These are phyloP conservation scores for Coelinius sp. DNA, from an alignment of 2,888 invertebrate genomes.

Conservation along the genomic window DNA sequence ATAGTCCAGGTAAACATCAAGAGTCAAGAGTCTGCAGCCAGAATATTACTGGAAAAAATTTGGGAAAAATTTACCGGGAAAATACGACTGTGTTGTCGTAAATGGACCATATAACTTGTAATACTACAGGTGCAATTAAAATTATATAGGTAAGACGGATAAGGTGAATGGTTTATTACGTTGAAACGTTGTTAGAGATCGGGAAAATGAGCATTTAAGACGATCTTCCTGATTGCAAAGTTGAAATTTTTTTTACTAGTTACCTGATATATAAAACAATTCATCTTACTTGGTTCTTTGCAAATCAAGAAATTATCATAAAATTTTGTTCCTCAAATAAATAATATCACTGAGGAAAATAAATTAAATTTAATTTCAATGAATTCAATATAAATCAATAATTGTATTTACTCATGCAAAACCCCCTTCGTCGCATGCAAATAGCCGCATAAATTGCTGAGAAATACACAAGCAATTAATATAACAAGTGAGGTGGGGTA, in stretches of 20 bases:
- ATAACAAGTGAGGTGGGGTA: not conserved
- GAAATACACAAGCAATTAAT: conserved; percentile 1
- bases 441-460: not conserved
- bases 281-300: no score
- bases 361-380: not conserved
- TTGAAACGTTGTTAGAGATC: not conserved
- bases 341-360: not conserved
- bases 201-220: conserved; percentile 8
- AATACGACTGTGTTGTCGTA: not conserved
- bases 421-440: conserved; percentile 2
- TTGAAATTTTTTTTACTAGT: no score
- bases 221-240: not conserved
- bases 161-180: conserved; percentile 10
- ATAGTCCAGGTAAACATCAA: not conserved
- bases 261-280: no score
- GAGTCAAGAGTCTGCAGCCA: conserved; percentile 1
- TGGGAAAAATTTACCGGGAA: not conserved
- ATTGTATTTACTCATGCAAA: conserved; percentile 3
- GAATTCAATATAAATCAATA: not conserved
- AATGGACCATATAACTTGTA: conserved; percentile 7
- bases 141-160: not conserved
- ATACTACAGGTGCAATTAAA: conserved; percentile 24
- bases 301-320: no score
- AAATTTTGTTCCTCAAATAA: no score
- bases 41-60: not conserved